Evolutionary conservation across 2,113 vertebrate species (phyloP).

Genomic region (Chitala chitala): DNA sequence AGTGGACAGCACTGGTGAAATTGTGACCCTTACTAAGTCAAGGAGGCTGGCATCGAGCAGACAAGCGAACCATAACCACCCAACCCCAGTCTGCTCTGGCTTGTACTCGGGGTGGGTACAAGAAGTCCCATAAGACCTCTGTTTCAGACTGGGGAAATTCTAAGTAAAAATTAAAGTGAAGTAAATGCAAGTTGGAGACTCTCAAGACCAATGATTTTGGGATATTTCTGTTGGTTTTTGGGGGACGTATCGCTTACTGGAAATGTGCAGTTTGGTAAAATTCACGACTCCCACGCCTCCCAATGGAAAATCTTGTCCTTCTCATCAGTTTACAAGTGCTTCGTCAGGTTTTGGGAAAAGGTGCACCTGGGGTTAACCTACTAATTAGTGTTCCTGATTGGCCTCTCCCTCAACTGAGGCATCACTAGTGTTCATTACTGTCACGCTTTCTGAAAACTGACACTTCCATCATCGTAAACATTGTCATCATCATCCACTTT

Average conservation of each 20-base stretch:
- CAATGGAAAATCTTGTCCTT: conserved; percentile 27
- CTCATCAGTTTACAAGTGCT: conserved; percentile 43
- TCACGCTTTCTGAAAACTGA: too few relatives aligned
- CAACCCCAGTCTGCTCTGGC: too few relatives aligned
- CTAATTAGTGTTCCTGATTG: conserved; percentile 39
- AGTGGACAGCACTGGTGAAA: conserved; percentile 44
- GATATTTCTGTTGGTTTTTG: not conserved
- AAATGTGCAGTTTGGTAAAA: not conserved
- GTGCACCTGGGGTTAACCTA: conserved; percentile 44
- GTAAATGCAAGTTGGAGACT: not conserved
- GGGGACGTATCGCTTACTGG: too few relatives aligned
- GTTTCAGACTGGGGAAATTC: not conserved
- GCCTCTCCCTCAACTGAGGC: conserved; percentile 29
- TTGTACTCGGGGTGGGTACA: too few relatives aligned
- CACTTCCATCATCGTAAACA: too few relatives aligned
- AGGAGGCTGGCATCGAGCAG: too few relatives aligned
- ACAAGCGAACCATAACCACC: too few relatives aligned
- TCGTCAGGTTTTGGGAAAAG: conserved; percentile 33
- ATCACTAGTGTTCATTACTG: too few relatives aligned
- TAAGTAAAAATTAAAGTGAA: too few relatives aligned
- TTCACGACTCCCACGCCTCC: not conserved
- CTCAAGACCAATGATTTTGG: not conserved
- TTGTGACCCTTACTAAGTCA: too few relatives aligned
- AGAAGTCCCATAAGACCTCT: not conserved
- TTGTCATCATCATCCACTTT: too few relatives aligned